Evolutionary conservation across 2,797 vertebrate genomes (phyloP), one percentile per base, ranked within the genome.

Genomic region (Paedocypris micromegethes): DNA sequence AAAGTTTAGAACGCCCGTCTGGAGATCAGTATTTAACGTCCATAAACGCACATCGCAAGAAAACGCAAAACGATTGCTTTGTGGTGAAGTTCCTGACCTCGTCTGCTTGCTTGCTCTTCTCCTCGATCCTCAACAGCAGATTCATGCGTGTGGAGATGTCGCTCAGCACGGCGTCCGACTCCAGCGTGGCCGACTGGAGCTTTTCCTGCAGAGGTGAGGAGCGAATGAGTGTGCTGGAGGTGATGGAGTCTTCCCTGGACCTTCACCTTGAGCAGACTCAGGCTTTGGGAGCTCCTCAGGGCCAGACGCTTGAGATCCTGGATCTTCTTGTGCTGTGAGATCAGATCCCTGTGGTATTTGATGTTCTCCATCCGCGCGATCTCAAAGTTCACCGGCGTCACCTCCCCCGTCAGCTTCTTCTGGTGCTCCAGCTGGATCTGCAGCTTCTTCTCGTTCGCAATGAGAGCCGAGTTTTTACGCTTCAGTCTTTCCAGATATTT

Each of bases 281-380:
- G 39, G 40, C 9, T 8, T 3, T 50, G 54, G 39, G 58, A 39
- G 6, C 9, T 7, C 41, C 56, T 63, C n/a, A 81, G 82, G 2
- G 82, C 81, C 0, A 81, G 77, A 51, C 85, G 9, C 75, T 90
- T 91, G 58, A 91, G 81, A 47, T 80, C 78, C 54, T 86, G 76
- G 67, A 91, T 69, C 5, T 89, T 86, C 68, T 83, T 75, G 66
- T 91, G 91, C 48, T 73, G 79, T 2, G 84, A 66, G 63, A 85
- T 85, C 8, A 89, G 84, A 3, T 67, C 74, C 64, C 90, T 82
- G 66, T 84, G 56, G 65, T 80, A 87, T 64, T 86, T 85, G 4
- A 81, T 80, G 3, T 91, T 92, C 82, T 85, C 83, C 0, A 89
- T 86, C 75, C 89, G 86, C 66, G 91, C 75, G 76, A 89, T 84